Conservation (phyloP, 2,113 vertebrate species). For the Prolemur simus region DNA sequence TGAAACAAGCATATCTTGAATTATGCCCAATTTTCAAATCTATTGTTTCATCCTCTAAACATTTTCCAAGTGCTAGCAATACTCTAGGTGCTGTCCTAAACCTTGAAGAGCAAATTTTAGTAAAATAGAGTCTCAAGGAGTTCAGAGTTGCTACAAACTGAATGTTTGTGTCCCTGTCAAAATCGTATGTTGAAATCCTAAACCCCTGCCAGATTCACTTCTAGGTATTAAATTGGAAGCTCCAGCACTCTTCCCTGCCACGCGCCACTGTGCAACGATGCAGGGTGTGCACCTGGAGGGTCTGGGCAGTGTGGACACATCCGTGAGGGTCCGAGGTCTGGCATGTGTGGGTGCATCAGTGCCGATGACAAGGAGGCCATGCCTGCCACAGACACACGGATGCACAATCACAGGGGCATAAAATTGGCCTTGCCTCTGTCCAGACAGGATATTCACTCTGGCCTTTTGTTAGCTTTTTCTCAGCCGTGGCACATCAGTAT, state of each 20-base stretch:
- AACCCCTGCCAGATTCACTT: not conserved
- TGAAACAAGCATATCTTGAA: not conserved
- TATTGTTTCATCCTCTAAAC: not conserved
- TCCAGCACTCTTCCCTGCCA: not conserved
- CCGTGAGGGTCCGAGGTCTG: not conserved
- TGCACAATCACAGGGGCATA: fast-evolving
- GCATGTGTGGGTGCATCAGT: fast-evolving
- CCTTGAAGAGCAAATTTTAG: not conserved
- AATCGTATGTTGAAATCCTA: too few species aligned
- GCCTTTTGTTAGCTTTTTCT: not conserved
- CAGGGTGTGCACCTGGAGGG: fast-evolving
- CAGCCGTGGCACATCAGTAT: not conserved
- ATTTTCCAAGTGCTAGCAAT: not conserved
- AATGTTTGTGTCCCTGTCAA: too few species aligned
- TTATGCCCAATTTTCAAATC: not conserved
- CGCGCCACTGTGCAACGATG: fast-evolving
- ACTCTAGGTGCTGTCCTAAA: not conserved
- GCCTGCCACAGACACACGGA: fast-evolving
- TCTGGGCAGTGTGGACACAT: not conserved
- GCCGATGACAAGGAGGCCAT: too few species aligned
- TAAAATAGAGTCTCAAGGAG: not conserved
- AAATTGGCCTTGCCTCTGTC: not conserved
- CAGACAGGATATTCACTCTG: not conserved
- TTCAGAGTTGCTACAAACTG: not conserved
- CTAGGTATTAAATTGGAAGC: too few species aligned